Base-by-base conservation (phyloP, 2,113 vertebrate genomes). In the Alethe diademata region DNA sequence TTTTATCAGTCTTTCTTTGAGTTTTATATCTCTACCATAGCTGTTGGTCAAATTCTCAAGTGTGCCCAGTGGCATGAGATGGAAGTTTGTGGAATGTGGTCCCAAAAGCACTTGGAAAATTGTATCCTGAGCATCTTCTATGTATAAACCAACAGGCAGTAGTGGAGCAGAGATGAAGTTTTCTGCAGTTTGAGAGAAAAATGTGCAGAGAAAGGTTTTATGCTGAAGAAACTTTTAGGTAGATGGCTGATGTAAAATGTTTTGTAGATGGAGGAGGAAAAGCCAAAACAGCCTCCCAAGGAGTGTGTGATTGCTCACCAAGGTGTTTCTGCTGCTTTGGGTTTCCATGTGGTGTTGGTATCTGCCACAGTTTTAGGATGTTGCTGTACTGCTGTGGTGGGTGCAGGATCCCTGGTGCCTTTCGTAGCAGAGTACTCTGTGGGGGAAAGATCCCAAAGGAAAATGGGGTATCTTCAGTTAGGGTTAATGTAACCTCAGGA, bases 1-100 rank as follows among this genome's bases (percentile, higher is more conserved):
- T 94, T 88, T 94, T 88, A 93, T 96, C 95, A 93, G 85, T 43
- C 25, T 78, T 56, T 93, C 82, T 92, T 84, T 78, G 88, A 75
- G 33, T 71, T 94, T 94, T 72, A 35, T 94, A 67, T 92, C 71
- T 90, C 92, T 78, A 28, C 74, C 14, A 3, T 82, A 83, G 91
- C 93, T 93, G 50, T 70, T 94, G 92, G 92, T 95, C 89, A 86
- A 45, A 92, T 91, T 82, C 67, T 90, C 64, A 43, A 6, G 88
- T 92, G 93, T 86, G 67, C 79, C 72, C 88, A 26, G 75, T 90
- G 82, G 88, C 64, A 62, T 45, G 80, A 92, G 88, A 95, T 50
- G 91, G 71, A 73, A 69, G 28, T 51, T 58, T 8, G 48, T 76
- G 82, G 71, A 74, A 64, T 6, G 7, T 88, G 47, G 35, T 95